Percentiles rank a stretch among this genome's conserved stretches.
These are phyloP conservation scores for Oreochromis aureus DNA, from an alignment of 2,113 vertebrate genomes.

Conservation along the genomic window DNA sequence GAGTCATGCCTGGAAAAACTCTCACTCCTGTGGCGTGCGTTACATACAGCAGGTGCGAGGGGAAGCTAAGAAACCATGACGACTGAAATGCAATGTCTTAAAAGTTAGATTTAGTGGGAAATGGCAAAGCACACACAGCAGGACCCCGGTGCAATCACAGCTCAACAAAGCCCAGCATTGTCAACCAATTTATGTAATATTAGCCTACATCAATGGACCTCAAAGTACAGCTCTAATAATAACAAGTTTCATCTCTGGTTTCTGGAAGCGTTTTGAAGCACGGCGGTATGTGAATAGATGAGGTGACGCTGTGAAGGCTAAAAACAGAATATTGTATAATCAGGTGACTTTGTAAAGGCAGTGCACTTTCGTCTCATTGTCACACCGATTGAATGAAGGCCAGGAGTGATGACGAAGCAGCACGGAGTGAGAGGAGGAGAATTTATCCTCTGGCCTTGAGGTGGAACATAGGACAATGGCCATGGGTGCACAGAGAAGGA, in stretches of 20 bases:
- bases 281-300: not conserved
- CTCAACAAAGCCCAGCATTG: not conserved
- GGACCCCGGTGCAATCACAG: not conserved
- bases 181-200: constrained; percentile 4
- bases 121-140: constrained; percentile 7
- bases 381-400: constrained; percentile 50
- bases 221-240: constrained; percentile 5
- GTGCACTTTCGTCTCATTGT: constrained; percentile 34
- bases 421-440: constrained; percentile 7
- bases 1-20: constrained; percentile 16
- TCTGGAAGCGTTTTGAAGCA: not conserved
- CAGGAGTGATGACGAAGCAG: constrained; percentile 49
- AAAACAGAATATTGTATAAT: constrained; percentile 52
- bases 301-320: constrained; percentile 23
- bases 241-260: not conserved
- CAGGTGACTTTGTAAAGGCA: constrained; percentile 55
- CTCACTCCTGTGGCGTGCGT: not conserved
- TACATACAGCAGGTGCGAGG: constrained; percentile 8
- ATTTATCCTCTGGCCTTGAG: constrained; percentile 43
- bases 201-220: not conserved
- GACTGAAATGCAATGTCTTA: constrained; percentile 8
- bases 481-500: constrained; percentile 3
- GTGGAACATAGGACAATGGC: constrained; percentile 42
- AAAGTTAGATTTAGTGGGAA: constrained; percentile 25
- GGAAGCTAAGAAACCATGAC: constrained; percentile 9